Evolutionary conservation across 2,113 vertebrate species (phyloP).

Genomic region (Apodemus sylvaticus): DNA sequence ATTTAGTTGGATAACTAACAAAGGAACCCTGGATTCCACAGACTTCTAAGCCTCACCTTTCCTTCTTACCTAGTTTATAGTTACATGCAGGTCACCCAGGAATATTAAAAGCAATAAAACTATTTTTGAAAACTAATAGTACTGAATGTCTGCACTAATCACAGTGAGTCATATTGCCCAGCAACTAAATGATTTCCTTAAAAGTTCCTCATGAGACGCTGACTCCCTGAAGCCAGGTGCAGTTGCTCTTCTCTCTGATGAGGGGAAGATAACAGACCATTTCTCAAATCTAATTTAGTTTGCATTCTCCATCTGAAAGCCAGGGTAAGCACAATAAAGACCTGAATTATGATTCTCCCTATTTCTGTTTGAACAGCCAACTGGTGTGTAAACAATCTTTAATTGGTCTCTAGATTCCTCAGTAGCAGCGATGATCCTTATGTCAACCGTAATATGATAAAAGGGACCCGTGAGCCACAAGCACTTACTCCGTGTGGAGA

Average conservation of each 20-base stretch:
- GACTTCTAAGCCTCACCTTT: background rate
- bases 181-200: background rate
- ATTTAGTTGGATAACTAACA: background rate
- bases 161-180: background rate
- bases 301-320: slow-evolving; percentile 13
- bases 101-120: slow-evolving; percentile 6
- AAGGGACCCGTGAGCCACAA: background rate
- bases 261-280: background rate
- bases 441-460: background rate
- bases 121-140: background rate
- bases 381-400: background rate
- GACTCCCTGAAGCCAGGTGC: background rate
- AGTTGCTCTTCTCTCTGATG: background rate
- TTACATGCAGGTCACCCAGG: background rate
- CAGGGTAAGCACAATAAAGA: background rate
- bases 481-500: background rate
- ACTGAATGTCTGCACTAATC: background rate
- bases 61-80: background rate
- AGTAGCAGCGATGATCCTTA: background rate
- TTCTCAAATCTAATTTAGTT: slow-evolving; percentile 58
- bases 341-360: slow-evolving; percentile 8
- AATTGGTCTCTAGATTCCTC: background rate
- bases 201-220: background rate
- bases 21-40: background rate
- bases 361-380: slow-evolving; percentile 37